A percentile compares a stretch with the other conserved stretches of the same genome.
Evolutionary conservation across 2,797 vertebrate genomes (phyloP).

Genomic region (Vultur gryphus): DNA sequence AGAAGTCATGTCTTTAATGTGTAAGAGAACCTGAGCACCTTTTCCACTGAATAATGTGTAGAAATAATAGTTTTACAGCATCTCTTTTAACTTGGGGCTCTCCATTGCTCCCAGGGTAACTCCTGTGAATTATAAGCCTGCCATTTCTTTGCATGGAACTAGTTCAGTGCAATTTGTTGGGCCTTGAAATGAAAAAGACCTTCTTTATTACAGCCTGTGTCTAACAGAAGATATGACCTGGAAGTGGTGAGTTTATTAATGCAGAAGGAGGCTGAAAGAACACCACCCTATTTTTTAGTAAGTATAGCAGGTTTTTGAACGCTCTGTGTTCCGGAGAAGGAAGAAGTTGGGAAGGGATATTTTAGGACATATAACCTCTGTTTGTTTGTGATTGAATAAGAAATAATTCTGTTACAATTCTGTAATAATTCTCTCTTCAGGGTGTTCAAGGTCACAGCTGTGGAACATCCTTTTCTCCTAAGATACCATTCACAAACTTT

Average conservation of each 20-base stretch:
- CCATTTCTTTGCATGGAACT: background rate
- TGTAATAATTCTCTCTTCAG: background rate
- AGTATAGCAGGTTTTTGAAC: background rate
- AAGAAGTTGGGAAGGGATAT: background rate
- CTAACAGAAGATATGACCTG: background rate
- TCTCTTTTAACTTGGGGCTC: background rate
- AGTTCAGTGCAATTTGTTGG: background rate
- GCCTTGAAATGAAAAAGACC: background rate
- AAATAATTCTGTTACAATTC: background rate
- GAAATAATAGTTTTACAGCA: background rate
- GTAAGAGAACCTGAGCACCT: background rate
- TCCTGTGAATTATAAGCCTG: background rate
- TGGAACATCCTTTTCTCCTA: background rate
- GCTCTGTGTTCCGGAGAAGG: background rate
- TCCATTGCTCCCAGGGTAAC: background rate
- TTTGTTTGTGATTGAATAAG: background rate
- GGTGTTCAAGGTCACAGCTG: background rate
- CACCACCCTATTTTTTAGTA: background rate
- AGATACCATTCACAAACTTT: background rate
- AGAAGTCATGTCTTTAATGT: background rate
- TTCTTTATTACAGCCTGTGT: background rate
- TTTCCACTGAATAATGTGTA: background rate
- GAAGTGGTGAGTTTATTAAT: background rate
- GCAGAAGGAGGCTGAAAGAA: background rate
- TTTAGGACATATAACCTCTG: background rate